These are phyloP conservation scores for Sycophaga agraensis DNA, from an alignment of 1,140 invertebrate genomes.

Conservation along the genomic window DNA sequence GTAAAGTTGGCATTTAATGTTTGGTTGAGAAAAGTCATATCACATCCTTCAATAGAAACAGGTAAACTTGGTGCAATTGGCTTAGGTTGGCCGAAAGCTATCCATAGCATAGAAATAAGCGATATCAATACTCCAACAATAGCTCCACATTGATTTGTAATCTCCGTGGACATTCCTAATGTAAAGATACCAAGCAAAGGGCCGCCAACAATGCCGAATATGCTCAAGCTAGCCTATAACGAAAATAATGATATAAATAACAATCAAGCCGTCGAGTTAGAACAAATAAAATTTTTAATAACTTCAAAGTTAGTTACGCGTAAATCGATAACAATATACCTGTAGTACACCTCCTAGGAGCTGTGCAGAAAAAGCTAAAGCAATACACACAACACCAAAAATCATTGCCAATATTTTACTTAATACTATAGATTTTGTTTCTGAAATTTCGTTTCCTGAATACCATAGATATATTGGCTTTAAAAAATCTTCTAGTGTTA, in stretches of 20 bases:
- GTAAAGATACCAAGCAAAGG: constrained; percentile 79
- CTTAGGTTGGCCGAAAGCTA: constrained; percentile 81
- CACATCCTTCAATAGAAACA: constrained; percentile 33
- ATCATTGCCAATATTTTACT: constrained; percentile 67
- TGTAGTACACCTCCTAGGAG: constrained; percentile 70
- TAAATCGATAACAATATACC: too few species aligned
- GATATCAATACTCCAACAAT: constrained; percentile 67
- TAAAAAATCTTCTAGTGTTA: constrained; percentile 82
- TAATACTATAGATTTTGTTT: constrained; percentile 46
- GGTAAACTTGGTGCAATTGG: constrained; percentile 49
- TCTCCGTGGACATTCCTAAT: constrained; percentile 72
- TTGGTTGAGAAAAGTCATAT: too few species aligned
- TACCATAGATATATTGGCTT: constrained; percentile 50
- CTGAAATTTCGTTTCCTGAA: constrained; percentile 35
- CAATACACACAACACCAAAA: constrained; percentile 71
- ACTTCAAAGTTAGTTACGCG: too few species aligned
- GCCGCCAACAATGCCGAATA: constrained; percentile 80
- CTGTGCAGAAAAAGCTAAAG: constrained; percentile 73
- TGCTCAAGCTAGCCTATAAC: constrained; percentile 71
- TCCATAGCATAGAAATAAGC: constrained; percentile 76
- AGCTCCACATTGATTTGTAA: constrained; percentile 69
- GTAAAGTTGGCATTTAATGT: too few species aligned
- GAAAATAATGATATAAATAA: neutral
- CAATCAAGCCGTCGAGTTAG: too few species aligned
- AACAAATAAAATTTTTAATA: too few species aligned